Percentiles rank a stretch among this genome's conserved stretches.
phyloP scores from a whole-genome alignment of 2,888 invertebrate genomes.

The Tineola bisselliella region DNA sequence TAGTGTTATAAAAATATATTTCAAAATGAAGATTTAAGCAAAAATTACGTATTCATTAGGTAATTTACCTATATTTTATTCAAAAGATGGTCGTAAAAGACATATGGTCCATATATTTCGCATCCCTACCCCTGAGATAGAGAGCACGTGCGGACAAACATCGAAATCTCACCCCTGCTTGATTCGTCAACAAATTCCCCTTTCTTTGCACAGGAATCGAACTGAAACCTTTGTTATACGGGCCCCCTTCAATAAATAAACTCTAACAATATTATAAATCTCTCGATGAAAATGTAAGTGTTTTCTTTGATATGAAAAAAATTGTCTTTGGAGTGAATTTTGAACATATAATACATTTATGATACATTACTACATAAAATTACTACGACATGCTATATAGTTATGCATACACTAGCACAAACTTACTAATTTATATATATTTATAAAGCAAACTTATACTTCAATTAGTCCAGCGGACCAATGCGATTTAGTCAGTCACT shows the following conservation, averaged over 20 bases:
- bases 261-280: constrained; percentile 1
- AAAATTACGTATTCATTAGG: no score
- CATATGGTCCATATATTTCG: background rate
- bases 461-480: no score
- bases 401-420: no score
- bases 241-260: constrained; percentile 9
- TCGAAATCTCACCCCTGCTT: background rate
- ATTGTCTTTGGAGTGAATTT: no score
- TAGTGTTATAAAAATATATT: no score
- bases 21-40: no score
- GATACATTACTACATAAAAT: no score
- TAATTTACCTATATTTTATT: background rate
- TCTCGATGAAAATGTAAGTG: background rate
- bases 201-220: constrained; percentile 12
- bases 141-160: constrained; percentile 5
- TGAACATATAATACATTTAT: no score
- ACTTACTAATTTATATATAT: no score
- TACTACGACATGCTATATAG: no score
- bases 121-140: background rate
- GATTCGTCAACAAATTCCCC: constrained; percentile 11
- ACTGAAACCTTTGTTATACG: background rate
- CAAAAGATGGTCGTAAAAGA: background rate
- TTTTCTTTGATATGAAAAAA: background rate
- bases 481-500: no score
- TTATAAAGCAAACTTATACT: no score